Conservation (phyloP, 2,113 vertebrate genomes). For the Phyllostomus hastatus region DNA sequence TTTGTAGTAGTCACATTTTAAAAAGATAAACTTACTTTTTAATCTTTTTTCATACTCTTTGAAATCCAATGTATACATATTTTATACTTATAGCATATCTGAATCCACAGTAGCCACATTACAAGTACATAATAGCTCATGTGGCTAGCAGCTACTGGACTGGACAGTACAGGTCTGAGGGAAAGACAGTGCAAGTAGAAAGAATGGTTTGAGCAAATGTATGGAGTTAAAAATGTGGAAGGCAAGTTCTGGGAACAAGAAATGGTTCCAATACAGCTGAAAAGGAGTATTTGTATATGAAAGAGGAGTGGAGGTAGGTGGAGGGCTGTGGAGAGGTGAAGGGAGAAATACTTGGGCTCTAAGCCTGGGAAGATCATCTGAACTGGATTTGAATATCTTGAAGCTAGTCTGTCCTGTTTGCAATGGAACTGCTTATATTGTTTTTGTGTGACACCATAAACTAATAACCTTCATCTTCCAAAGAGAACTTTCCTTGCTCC, state of each 20-base stretch:
- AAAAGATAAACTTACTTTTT: not conserved
- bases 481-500: not conserved
- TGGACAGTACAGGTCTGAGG: not conserved
- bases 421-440: not conserved
- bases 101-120: not conserved
- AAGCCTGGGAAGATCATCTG: not conserved
- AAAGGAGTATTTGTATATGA: not conserved
- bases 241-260: not conserved
- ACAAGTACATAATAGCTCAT: not conserved
- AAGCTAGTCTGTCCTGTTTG: not conserved
- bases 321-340: not conserved
- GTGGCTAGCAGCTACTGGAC: not conserved
- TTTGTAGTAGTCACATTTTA: not conserved
- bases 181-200: not conserved
- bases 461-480: not conserved
- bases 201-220: not conserved
- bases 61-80: not conserved
- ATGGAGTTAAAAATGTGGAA: not conserved
- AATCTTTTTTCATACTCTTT: not conserved
- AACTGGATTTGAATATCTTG: not conserved
- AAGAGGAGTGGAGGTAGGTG: not conserved
- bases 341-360: not conserved
- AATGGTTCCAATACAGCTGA: not conserved
- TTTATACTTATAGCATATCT: not conserved
- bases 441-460: not conserved